Base-by-base conservation (phyloP, 1,140 invertebrate genomes). In the Leptopilina clavipes region DNA sequence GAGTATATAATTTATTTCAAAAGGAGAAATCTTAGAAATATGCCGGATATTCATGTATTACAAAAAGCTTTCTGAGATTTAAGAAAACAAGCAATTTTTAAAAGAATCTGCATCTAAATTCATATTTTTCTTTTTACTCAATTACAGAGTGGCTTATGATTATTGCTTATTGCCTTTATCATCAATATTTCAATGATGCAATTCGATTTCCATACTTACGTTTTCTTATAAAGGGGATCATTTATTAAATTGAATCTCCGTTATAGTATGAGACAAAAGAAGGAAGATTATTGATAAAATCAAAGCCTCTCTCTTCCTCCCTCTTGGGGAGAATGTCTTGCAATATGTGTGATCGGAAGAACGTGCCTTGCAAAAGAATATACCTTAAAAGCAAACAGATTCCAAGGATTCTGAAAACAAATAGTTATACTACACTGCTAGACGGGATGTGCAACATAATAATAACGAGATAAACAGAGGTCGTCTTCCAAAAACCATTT, bases 301-400 rank as follows among this genome's bases (percentile, higher is more conserved):
- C 59, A 31, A 31, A 65, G n/a, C 22, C 25, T n/a, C 59, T n/a
- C 22, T 65, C 59, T 31, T 31, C 6, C 25, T 31, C 25, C 6
- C 25, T 40, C 37, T 7, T 7, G 2, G 11, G 8, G n/a, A 52
- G 25, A 65, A 31, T 65, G 12, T 65, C 12, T 65, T 65, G n/a
- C 59, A 22, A 37, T 65, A 37, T 65, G 22, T 37, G 25, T 12
- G 22, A 65, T 31, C 59, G 22, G 12, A 65, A 65, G 59, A n/a
- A 65, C 59, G 59, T 65, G 59, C 59, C 19, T 65, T 25, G 59
- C 59, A 65, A 65, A 65, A 65, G 25, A 65, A 65, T 37, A n/a
- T n/a, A 65, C 59, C 59, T 31, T 31, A 6, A 31, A 65, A 65
- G 59, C 25, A 65, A 65, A 65, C 59, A 65, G 59, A 65, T 31